Conservation (phyloP, 2,113 vertebrate genomes). For the Antigone vipio region DNA sequence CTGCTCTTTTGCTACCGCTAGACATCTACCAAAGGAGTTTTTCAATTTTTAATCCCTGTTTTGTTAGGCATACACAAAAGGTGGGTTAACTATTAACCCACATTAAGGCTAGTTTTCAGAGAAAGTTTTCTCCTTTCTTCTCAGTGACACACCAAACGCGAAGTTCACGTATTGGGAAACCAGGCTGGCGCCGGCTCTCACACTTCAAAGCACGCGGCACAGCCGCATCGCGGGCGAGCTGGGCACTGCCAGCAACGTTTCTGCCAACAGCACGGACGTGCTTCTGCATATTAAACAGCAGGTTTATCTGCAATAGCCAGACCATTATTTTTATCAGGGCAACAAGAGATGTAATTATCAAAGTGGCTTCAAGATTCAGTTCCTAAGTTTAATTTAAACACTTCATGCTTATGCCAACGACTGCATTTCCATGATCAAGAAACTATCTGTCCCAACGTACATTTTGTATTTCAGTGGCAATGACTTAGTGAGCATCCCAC, state of each 20-base stretch:
- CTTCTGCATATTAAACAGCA: background rate
- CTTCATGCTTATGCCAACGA: background rate
- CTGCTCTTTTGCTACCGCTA: background rate
- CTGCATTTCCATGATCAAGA: background rate
- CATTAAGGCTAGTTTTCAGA: background rate
- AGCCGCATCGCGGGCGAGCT: accelerated
- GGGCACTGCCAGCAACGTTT: background rate
- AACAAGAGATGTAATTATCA: background rate
- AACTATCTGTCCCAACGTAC: background rate
- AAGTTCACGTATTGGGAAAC: accelerated
- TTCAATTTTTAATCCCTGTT: background rate
- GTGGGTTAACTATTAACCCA: background rate
- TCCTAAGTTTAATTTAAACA: background rate
- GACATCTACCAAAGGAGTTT: background rate
- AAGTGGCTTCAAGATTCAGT: background rate
- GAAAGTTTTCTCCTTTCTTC: background rate
- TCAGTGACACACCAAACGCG: background rate
- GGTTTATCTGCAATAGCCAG: background rate
- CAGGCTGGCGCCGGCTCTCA: accelerated
- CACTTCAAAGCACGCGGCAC: background rate
- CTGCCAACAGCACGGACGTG: background rate
- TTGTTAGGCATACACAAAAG: background rate
- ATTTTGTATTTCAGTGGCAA: background rate
- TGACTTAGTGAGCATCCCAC: background rate
- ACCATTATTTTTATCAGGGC: background rate